A percentile compares a stretch with the other conserved stretches of the same genome.
Evolutionary conservation across 2,113 vertebrate species (phyloP).

Genomic region (Catharus bicknelli): DNA sequence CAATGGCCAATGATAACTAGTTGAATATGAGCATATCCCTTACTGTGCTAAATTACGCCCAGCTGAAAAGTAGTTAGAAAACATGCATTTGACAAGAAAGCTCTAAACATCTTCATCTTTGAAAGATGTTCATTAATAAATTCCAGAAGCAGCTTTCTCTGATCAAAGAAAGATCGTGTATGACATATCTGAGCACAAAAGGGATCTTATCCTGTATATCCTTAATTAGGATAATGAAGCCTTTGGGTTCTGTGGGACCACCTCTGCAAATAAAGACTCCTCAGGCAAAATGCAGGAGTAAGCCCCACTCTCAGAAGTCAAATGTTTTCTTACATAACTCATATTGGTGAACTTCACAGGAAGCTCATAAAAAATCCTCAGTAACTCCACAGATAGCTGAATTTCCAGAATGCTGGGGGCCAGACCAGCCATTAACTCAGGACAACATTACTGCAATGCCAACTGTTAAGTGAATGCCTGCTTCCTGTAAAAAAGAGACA

Average conservation of each 20-base stretch:
- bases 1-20: neutral
- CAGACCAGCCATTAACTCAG: neutral
- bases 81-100: neutral
- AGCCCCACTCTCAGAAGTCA: neutral
- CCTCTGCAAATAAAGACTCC: neutral
- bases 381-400: neutral
- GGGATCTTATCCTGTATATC: neutral
- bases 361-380: neutral
- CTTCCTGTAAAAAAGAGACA: neutral
- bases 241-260: neutral
- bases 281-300: neutral
- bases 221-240: neutral
- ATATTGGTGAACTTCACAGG: neutral
- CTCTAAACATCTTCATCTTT: neutral
- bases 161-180: neutral
- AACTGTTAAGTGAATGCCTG: neutral
- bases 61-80: neutral
- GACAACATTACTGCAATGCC: neutral
- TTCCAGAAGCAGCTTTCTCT: neutral
- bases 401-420: neutral
- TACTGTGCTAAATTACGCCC: neutral
- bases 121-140: neutral
- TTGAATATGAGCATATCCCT: neutral
- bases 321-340: neutral
- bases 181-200: neutral